Conservation (phyloP, 2,113 vertebrate species). For the Psammodynastes pulverulentus region DNA sequence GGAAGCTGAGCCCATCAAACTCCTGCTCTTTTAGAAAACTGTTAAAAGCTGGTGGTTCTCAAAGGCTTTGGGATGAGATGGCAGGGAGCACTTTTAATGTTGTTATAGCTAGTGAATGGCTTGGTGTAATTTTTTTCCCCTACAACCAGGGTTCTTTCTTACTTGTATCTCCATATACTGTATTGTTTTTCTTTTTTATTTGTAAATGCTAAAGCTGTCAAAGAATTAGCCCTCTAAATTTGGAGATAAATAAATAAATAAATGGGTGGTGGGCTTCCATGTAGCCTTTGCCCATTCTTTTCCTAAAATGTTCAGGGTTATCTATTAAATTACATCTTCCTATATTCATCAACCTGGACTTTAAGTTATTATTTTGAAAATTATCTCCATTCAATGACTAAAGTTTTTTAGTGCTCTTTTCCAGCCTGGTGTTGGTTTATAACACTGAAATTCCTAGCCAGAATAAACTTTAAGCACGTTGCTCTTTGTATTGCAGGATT, state of each 20-base stretch:
- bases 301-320: background rate
- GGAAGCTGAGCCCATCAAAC: background rate
- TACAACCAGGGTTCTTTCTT: background rate
- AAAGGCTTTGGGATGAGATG: background rate
- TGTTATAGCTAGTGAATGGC: background rate
- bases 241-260: background rate
- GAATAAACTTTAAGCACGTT: background rate
- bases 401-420: background rate
- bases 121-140: background rate
- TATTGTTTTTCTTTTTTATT: background rate
- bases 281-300: background rate
- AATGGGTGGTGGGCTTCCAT: background rate
- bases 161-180: background rate
- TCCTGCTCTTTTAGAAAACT: background rate
- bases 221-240: background rate
- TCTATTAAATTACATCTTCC: background rate
- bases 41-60: background rate
- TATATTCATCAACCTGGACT: background rate
- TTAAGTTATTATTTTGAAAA: background rate
- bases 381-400: background rate
- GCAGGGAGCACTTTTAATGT: background rate
- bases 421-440: background rate
- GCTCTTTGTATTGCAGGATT: background rate
- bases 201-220: background rate
- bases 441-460: background rate